A percentile compares a stretch with the other conserved stretches of the same genome.
phyloP scores from a whole-genome alignment of 1,140 invertebrate genomes.

The Anastrepha ludens region DNA sequence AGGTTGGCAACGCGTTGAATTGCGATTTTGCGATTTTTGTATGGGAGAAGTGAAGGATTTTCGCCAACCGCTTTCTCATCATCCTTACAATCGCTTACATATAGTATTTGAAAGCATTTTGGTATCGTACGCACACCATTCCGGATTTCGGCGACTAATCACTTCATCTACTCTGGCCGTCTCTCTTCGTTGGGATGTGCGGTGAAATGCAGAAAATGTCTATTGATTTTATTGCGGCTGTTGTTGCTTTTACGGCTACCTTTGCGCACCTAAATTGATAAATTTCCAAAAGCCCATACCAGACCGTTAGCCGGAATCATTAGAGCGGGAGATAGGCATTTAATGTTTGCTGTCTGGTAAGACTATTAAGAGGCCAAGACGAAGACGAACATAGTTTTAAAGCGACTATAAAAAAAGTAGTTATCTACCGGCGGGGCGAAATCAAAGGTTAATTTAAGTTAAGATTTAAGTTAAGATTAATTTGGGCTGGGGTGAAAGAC shows the following conservation, averaged over 20 bases:
- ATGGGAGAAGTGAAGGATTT: slow-evolving; percentile 28
- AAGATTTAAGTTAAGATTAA: no score
- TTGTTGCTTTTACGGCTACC: background rate
- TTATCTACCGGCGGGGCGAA: background rate
- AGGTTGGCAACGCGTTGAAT: background rate
- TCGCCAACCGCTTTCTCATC: background rate
- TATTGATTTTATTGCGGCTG: slow-evolving; percentile 27
- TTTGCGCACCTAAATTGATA: slow-evolving; percentile 34
- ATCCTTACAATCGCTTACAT: background rate
- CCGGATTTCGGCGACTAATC: slow-evolving; percentile 31
- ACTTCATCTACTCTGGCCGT: background rate
- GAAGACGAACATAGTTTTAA: background rate
- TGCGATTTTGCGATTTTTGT: slow-evolving; percentile 1
- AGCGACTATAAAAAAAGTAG: background rate
- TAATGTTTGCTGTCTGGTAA: slow-evolving; percentile 28
- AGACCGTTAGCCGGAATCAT: slow-evolving; percentile 17
- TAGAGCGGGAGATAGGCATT: slow-evolving; percentile 34
- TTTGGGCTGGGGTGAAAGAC: no score
- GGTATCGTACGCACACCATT: slow-evolving; percentile 20
- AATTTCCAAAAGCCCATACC: slow-evolving; percentile 8
- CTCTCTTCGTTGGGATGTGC: background rate
- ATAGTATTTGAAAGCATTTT: background rate
- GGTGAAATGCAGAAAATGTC: slow-evolving; percentile 42
- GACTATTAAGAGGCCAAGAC: no score
- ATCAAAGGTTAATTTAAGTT: background rate